Evolutionary conservation across 2,888 invertebrate species (phyloP), one percentile per base, ranked within the genome.

Genomic region (Drosophila paramelanica): DNA sequence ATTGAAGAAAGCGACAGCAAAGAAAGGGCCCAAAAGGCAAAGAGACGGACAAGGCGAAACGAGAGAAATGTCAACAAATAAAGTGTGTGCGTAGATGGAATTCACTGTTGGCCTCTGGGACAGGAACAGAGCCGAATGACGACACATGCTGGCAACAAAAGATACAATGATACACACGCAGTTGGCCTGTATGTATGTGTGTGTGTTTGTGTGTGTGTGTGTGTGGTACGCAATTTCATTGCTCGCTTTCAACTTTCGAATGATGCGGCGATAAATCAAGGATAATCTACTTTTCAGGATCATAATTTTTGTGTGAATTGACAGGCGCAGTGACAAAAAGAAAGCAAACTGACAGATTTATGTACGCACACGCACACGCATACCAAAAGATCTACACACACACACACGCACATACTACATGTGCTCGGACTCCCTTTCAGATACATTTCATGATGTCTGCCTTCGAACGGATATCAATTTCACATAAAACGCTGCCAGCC

Each of bases 281-380:
- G 92, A 92, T 91, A 91, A 92, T 91, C 92, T 91, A 92, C 91
- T 92, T 92, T 90, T 89, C 87, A 89, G 90, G 88, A 91, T 92
- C 92, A 92, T 91, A 92, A 92, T 91, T 92, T 92, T 88, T 90
- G 90, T 92, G 89, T 85, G 90, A 91, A 92, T 92, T 91, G 92
- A 90, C 92, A 91, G 90, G 76, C 84, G 82, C 81, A 83, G 82
- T 82, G 86, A 89, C 88, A 88, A 88, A 90, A 89, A 90, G 88
- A 89, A 87, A 90, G 81, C 85, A 89, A 88, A 88, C 85, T 91
- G 91, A 91, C 91, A 91, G 91, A 91, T 91, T 91, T 91, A 91
- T 91, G 91, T 83, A 77, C 82, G 78, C 75, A 89, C 79, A 75
- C 73, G 67, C 75, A 73, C 83, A 73, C 70, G 55, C 84, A 79